Evolutionary conservation across 2,888 invertebrate genomes (phyloP).

Genomic region (Asteroscopus sphinx): DNA sequence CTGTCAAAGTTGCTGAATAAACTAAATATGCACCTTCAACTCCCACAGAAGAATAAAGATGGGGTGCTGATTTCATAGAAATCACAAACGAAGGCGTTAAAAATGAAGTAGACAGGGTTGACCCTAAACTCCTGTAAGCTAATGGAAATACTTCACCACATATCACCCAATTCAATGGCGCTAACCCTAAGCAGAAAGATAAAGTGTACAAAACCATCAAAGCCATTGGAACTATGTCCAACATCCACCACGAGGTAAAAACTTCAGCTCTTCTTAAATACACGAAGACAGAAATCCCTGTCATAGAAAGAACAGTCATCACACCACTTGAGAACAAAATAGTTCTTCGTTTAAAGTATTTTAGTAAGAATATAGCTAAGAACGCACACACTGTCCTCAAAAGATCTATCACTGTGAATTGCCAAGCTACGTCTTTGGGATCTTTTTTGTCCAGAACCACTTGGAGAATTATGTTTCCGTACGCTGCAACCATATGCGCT

Average conservation of each 20-base stretch:
- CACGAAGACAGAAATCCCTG: conserved; percentile 78
- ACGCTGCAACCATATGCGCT: conserved; percentile 85
- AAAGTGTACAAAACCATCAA: conserved; percentile 82
- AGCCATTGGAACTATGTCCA: conserved; percentile 77
- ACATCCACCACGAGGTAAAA: conserved; percentile 72
- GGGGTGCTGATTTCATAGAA: conserved; percentile 87
- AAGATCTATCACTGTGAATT: conserved; percentile 92
- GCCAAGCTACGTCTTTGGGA: conserved; percentile 82
- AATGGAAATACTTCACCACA: conserved; percentile 86
- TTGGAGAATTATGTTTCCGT: conserved; percentile 82
- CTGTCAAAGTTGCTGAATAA: conserved; percentile 77
- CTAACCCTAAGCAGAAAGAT: conserved; percentile 83
- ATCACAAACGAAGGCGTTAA: conserved; percentile 82
- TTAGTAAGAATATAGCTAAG: conserved; percentile 85
- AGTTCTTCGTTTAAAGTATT: conserved; percentile 78
- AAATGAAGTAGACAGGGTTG: conserved; percentile 83
- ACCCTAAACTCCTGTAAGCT: conserved; percentile 84
- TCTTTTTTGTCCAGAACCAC: conserved; percentile 77
- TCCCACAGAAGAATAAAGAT: conserved; percentile 82
- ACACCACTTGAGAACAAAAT: conserved; percentile 82
- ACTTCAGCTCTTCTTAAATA: conserved; percentile 77
- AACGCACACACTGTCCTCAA: conserved; percentile 91
- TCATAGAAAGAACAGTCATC: conserved; percentile 79
- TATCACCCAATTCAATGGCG: conserved; percentile 85
- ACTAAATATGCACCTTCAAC: conserved; percentile 85